Percentiles rank a stretch among this genome's conserved stretches.
Evolutionary conservation across 2,113 vertebrate species (phyloP).

Genomic region (Chlorodrepanis virens): DNA sequence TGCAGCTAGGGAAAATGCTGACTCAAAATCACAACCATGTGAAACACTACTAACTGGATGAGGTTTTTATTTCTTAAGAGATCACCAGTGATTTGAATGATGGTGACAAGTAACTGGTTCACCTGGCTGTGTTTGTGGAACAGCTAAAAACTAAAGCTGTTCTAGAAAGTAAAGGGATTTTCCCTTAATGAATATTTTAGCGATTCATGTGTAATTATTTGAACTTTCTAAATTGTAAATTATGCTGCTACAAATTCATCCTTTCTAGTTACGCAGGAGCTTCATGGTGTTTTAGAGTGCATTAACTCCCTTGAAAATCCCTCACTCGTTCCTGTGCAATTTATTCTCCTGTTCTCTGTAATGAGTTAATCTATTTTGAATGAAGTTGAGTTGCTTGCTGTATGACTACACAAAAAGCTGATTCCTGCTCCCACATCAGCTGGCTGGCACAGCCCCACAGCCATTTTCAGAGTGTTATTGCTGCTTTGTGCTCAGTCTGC

Average conservation of each 20-base stretch:
- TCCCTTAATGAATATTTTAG: constrained; percentile 9
- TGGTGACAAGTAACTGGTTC: background rate
- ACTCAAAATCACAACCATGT: background rate
- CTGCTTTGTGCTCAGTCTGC: background rate
- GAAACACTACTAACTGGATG: background rate
- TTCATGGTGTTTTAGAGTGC: background rate
- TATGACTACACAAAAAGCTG: background rate
- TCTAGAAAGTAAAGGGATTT: background rate
- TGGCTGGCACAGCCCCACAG: background rate
- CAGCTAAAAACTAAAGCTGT: background rate
- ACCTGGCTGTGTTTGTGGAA: background rate
- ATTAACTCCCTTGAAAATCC: background rate
- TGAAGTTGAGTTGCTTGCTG: background rate
- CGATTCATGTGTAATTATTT: background rate
- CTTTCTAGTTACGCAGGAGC: background rate
- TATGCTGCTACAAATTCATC: background rate
- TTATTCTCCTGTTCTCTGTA: background rate
- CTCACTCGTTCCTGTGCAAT: background rate
- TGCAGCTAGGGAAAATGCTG: background rate
- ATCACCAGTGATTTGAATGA: background rate
- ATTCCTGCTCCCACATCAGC: background rate
- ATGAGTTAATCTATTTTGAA: constrained; percentile 14
- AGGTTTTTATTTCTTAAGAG: background rate
- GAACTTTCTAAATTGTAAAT: constrained; percentile 14
- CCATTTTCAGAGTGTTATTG: background rate